Percentiles rank a stretch among this genome's conserved stretches.
Conservation (phyloP, 2,888 invertebrate genomes). For the Polietes domitor region DNA sequence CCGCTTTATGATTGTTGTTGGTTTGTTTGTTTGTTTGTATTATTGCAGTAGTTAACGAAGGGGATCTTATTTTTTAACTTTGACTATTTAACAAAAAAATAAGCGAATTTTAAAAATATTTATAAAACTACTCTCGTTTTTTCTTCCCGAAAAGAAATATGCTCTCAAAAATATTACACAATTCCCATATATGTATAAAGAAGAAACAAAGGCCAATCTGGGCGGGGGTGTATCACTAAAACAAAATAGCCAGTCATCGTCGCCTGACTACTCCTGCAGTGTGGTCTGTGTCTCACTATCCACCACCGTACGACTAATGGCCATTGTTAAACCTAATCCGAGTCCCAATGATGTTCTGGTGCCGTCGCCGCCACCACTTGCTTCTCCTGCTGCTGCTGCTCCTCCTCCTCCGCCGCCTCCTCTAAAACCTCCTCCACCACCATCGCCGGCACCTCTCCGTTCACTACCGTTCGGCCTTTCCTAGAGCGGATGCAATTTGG, state of each 20-base stretch:
- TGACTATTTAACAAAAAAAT: conserved; percentile 60
- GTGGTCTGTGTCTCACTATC: conserved; percentile 65
- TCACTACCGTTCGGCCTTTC: conserved; percentile 75
- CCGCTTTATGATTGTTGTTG: conserved; percentile 62
- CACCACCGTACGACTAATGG: conserved; percentile 54
- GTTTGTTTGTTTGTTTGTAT: conserved; percentile 42
- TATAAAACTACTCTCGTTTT: conserved; percentile 47
- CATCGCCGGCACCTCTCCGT: conserved; percentile 66
- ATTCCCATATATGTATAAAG: not conserved
- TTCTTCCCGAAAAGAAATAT: not conserved
- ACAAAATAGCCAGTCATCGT: not conserved
- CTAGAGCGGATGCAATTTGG: conserved; percentile 80
- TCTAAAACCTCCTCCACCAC: conserved; percentile 54
- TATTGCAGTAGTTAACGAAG: conserved; percentile 49
- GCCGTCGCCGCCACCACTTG: conserved; percentile 21
- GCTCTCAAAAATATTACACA: conserved; percentile 45
- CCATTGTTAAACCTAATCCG: conserved; percentile 45
- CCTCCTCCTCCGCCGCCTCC: conserved; percentile 7
- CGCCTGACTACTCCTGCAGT: conserved; percentile 1
- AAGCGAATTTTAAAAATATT: conserved; percentile 52
- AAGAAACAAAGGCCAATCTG: conserved; percentile 33
- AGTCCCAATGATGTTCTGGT: not conserved
- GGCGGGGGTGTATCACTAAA: conserved; percentile 6
- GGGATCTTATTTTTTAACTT: conserved; percentile 50
- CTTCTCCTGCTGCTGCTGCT: too few relatives aligned